phyloP scores from a whole-genome alignment of 2,113 vertebrate species.

The Zapus hudsonius region DNA sequence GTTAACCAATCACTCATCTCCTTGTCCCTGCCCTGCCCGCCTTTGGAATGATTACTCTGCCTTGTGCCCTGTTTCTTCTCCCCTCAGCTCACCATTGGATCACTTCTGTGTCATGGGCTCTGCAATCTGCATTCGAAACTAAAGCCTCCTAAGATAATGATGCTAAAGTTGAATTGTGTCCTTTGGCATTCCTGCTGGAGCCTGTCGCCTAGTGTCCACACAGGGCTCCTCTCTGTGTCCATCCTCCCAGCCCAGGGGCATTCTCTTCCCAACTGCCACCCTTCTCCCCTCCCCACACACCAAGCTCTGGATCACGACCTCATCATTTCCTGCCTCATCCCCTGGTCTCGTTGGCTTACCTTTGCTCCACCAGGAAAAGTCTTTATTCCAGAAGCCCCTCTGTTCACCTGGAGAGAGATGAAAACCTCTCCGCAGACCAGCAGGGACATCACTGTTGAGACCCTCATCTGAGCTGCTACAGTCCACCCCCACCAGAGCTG shows the following conservation, averaged over 20 bases:
- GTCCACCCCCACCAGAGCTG: not conserved
- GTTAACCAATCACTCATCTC: not conserved
- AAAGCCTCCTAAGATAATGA: too few relatives aligned
- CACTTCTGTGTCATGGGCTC: not conserved
- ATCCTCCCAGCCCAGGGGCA: not conserved
- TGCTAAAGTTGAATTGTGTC: too few relatives aligned
- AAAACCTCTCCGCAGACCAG: not conserved
- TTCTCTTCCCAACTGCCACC: too few relatives aligned
- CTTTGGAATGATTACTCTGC: not conserved
- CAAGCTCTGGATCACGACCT: not conserved
- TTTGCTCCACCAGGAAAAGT: not conserved
- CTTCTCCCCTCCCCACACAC: too few relatives aligned
- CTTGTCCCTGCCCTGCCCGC: not conserved
- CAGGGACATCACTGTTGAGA: not conserved
- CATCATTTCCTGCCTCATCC: not conserved
- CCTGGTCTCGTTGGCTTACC: not conserved
- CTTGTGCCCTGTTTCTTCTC: not conserved
- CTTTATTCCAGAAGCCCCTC: not conserved
- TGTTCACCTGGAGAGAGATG: not conserved
- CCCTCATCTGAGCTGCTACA: not conserved
- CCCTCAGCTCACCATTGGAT: not conserved
- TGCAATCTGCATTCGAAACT: too few relatives aligned
- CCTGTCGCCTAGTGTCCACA: not conserved
- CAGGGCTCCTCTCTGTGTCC: fast-evolving
- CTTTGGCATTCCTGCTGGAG: fast-evolving